phyloP scores from a whole-genome alignment of 2,113 vertebrate species.

The Tachysurus vachellii region DNA sequence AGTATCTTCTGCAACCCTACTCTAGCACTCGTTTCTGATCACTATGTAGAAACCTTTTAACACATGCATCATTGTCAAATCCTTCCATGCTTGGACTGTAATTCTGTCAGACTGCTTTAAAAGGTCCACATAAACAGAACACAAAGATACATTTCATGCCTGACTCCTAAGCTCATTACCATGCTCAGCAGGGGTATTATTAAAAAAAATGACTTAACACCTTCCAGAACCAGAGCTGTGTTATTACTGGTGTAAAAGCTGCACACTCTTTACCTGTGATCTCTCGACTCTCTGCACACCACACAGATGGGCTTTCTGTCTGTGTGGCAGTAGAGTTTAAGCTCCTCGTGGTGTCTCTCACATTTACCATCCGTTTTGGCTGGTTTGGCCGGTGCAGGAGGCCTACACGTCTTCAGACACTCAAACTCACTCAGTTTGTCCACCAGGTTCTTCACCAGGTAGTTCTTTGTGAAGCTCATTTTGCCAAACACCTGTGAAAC shows the following conservation, averaged over 20 bases:
- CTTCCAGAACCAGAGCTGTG: background rate
- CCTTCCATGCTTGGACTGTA: background rate
- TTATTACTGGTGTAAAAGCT: background rate
- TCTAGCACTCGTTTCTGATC: background rate
- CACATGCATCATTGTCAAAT: background rate
- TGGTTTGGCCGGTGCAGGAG: constrained; percentile 56
- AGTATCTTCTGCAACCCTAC: background rate
- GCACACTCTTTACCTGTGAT: constrained; percentile 67
- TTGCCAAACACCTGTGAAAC: constrained; percentile 71
- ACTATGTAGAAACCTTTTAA: background rate
- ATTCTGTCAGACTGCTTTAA: background rate
- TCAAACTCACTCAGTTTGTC: constrained; percentile 73
- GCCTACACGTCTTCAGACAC: constrained; percentile 60
- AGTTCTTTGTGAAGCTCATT: constrained; percentile 77
- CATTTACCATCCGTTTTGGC: constrained; percentile 69
- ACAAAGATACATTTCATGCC: background rate
- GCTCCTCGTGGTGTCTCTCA: constrained; percentile 73
- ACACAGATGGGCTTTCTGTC: constrained; percentile 76
- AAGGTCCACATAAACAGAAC: background rate
- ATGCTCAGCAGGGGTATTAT: background rate
- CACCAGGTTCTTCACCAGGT: constrained; percentile 76
- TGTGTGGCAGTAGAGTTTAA: constrained; percentile 75
- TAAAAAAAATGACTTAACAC: background rate
- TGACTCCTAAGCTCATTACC: background rate
- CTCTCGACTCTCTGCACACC: constrained; percentile 74